A percentile compares a stretch with the other conserved stretches of the same genome.
These are phyloP conservation scores for Osmerus eperlanus DNA, from an alignment of 2,113 vertebrate species.

Conservation along the genomic window DNA sequence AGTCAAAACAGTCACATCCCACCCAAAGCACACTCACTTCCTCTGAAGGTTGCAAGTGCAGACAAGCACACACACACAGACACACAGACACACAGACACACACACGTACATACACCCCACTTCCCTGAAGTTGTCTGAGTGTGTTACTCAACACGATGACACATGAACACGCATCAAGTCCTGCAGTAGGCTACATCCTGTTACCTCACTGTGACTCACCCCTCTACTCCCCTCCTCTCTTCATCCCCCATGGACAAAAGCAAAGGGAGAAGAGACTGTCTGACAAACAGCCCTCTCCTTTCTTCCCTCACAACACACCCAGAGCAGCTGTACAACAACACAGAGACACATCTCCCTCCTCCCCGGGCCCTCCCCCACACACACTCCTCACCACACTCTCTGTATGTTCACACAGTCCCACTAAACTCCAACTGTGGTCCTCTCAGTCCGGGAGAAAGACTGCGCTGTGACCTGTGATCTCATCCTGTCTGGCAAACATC, in stretches of 20 bases:
- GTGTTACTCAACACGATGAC: background rate
- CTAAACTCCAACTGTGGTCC: background rate
- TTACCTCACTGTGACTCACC: background rate
- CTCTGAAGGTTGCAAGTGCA: background rate
- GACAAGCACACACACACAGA: background rate
- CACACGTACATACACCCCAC: background rate
- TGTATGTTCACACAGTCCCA: slow-evolving; percentile 5
- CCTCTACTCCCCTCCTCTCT: background rate
- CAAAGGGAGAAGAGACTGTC: background rate
- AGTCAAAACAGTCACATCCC: too few relatives aligned
- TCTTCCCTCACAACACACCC: slow-evolving; percentile 53
- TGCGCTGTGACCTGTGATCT: background rate
- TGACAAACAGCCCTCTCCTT: slow-evolving; percentile 9
- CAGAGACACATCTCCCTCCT: slow-evolving; percentile 36
- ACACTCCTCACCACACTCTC: background rate
- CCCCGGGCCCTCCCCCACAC: background rate
- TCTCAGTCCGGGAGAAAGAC: slow-evolving; percentile 15
- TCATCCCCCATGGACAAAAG: background rate
- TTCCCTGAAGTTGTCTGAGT: background rate
- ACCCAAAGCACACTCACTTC: too few relatives aligned
- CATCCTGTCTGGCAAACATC: background rate
- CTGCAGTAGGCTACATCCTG: background rate
- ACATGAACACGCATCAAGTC: too few relatives aligned
- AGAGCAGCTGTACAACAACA: slow-evolving; percentile 53
- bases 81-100: background rate